Conservation (phyloP, 2,888 invertebrate genomes). For the Emmelina monodactyla region DNA sequence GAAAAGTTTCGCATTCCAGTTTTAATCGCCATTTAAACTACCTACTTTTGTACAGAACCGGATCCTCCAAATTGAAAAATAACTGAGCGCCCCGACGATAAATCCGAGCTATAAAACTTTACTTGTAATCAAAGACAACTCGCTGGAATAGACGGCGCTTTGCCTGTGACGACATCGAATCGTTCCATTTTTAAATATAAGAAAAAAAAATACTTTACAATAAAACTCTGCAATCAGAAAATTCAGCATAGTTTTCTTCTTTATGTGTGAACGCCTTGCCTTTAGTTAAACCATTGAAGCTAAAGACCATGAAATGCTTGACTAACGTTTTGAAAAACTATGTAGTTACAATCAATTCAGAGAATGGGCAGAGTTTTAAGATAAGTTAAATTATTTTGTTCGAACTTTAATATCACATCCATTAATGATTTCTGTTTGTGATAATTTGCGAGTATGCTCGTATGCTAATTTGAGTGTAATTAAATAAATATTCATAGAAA, state of each 20-base stretch:
- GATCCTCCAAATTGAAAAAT: constrained; percentile 53
- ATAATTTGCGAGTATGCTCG: too few relatives aligned
- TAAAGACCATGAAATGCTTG: too few relatives aligned
- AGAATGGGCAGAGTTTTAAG: too few relatives aligned
- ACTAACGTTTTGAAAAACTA: too few relatives aligned
- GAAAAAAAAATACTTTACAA: not conserved
- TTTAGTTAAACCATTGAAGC: not conserved
- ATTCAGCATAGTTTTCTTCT: not conserved
- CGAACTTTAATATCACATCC: too few relatives aligned
- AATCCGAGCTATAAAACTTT: constrained; percentile 40
- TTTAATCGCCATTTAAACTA: constrained; percentile 42
- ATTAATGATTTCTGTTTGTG: too few relatives aligned
- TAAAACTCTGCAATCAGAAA: not conserved
- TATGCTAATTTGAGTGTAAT: too few relatives aligned
- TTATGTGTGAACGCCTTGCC: not conserved
- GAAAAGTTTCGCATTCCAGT: constrained; percentile 30
- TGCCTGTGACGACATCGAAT: not conserved
- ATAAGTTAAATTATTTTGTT: too few relatives aligned
- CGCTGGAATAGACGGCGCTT: not conserved
- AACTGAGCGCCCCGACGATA: constrained; percentile 48
- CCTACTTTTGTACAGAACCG: constrained; percentile 30
- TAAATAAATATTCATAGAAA: too few relatives aligned
- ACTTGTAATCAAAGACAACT: constrained; percentile 25
- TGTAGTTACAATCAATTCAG: too few relatives aligned
- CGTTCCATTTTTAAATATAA: constrained; percentile 18